Conservation (phyloP, 2,888 invertebrate genomes). For the Sminthurinus aureus region DNA sequence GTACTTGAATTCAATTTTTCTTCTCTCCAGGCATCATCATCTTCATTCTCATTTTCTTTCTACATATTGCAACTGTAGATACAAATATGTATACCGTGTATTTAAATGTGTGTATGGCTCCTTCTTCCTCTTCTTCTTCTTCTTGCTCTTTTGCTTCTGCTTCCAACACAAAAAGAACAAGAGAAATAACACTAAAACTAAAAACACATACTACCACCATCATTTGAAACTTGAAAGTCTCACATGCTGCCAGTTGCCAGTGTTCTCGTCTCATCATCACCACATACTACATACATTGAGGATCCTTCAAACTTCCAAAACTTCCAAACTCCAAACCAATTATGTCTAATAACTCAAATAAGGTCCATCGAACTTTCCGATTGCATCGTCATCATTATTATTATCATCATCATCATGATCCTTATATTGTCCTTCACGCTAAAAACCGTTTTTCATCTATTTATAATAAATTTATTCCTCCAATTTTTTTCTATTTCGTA, state of each 20-base stretch:
- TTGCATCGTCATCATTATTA: neutral
- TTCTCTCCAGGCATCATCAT: constrained; percentile 3
- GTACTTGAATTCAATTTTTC: constrained; percentile 1
- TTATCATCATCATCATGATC: too few relatives aligned
- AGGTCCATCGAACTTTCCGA: constrained; percentile 14
- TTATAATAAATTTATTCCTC: too few relatives aligned
- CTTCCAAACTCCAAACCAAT: constrained; percentile 10
- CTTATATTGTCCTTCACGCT: too few relatives aligned
- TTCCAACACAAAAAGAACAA: too few relatives aligned
- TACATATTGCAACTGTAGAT: neutral
- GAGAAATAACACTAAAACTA: too few relatives aligned
- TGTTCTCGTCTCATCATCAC: neutral
- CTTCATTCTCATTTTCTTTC: neutral
- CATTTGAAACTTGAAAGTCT: constrained; percentile 1
- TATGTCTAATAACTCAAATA: constrained; percentile 18
- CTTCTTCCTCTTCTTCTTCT: neutral
- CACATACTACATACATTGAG: too few relatives aligned
- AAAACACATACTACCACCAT: neutral
- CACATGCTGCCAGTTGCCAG: constrained; percentile 15
- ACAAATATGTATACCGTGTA: too few relatives aligned
- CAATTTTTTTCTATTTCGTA: too few relatives aligned
- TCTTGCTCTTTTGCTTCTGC: neutral
- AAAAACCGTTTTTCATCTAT: too few relatives aligned
- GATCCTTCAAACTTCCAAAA: too few relatives aligned
- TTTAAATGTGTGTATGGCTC: too few relatives aligned